Evolutionary conservation across 1,140 invertebrate genomes (phyloP).

Genomic region (Philotrypesis tridentata): DNA sequence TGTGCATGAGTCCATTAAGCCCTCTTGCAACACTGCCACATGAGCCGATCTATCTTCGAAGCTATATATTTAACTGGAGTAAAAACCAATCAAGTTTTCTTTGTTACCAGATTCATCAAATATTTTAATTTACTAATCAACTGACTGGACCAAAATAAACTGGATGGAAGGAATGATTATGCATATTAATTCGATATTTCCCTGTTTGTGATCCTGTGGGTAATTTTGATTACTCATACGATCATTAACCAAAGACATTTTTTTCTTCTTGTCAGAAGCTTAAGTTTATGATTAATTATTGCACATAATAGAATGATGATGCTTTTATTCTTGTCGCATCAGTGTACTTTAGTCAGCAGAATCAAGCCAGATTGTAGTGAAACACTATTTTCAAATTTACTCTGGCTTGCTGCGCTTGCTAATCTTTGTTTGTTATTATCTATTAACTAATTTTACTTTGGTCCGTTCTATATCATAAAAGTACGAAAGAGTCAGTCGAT

Average conservation of each 20-base stretch:
- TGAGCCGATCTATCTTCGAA: neutral
- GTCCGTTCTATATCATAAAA: no score
- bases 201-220: neutral
- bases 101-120: no score
- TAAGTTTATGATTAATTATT: neutral
- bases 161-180: no score
- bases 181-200: neutral
- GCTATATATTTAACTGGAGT: neutral
- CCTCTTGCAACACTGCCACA: neutral
- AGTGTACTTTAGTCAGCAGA: neutral
- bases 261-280: neutral
- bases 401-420: neutral
- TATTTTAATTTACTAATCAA: neutral
- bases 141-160: no score
- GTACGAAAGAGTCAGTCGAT: no score
- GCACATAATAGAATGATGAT: neutral
- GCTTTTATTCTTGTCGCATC: neutral
- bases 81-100: neutral
- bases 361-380: neutral
- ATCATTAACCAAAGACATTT: neutral
- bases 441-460: neutral
- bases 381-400: neutral
- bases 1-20: neutral
- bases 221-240: neutral
- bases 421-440: no score